Conservation (phyloP, 2,113 vertebrate species). For the Puffinus mauretanicus region DNA sequence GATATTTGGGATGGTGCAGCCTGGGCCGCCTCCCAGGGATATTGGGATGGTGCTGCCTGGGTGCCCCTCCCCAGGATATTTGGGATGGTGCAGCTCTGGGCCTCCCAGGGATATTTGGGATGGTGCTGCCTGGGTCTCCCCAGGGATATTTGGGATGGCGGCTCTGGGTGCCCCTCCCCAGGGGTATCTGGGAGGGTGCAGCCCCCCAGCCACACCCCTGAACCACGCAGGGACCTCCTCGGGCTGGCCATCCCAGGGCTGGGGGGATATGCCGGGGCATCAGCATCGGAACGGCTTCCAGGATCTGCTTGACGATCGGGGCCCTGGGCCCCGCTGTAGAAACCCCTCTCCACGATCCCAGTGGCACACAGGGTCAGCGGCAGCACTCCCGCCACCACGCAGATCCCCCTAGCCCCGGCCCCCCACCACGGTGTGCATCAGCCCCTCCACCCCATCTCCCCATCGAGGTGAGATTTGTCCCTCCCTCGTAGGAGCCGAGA, state of each 20-base stretch:
- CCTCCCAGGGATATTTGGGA: neutral
- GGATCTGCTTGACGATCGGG: slow-evolving; percentile 89
- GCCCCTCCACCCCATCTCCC: neutral
- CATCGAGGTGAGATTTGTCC: fast-evolving
- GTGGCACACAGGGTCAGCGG: neutral
- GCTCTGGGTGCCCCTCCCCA: no score
- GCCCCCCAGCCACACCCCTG: neutral
- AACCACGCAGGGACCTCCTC: fast-evolving
- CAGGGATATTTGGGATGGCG: neutral
- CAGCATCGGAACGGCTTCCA: no score
- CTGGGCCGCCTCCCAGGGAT: neutral
- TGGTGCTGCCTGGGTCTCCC: no score
- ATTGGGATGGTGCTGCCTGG: neutral
- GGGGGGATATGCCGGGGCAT: no score
- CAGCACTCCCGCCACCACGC: fast-evolving
- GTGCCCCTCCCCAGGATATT: neutral
- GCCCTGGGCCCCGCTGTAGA: no score
- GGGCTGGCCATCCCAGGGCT: no score
- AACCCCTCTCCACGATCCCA: slow-evolving; percentile 88
- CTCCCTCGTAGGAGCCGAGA: fast-evolving
- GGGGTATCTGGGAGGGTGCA: neutral
- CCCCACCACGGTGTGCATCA: fast-evolving
- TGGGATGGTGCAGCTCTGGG: neutral
- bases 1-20: neutral
- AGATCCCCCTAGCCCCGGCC: no score